A percentile compares a stretch with the other conserved stretches of the same genome.
These are phyloP conservation scores for Planiliza haematocheilus DNA, from an alignment of 2,113 vertebrate genomes.

Conservation along the genomic window DNA sequence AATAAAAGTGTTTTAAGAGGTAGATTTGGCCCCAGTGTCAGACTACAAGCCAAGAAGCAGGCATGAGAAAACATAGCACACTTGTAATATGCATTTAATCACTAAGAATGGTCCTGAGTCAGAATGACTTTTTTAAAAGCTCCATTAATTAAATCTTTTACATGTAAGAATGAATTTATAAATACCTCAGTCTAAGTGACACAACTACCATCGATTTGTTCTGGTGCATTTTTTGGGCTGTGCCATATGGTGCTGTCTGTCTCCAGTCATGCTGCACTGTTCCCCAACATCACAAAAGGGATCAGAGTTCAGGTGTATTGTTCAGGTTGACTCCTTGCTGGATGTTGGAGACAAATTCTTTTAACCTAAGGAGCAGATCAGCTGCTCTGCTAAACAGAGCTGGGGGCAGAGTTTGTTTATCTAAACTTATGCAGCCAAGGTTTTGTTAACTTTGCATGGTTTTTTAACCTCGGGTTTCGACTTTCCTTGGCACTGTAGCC, in stretches of 20 bases:
- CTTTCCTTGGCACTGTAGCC: conserved; percentile 62
- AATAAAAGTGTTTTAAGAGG: no score
- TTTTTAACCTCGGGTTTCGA: conserved; percentile 69
- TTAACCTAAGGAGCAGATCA: conserved; percentile 53
- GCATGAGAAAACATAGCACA: no score
- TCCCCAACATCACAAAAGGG: conserved; percentile 15
- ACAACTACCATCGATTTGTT: conserved; percentile 39
- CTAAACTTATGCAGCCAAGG: conserved; percentile 36
- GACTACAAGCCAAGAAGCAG: no score
- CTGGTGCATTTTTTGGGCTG: conserved; percentile 11
- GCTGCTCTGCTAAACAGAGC: conserved; percentile 44
- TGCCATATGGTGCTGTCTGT: conserved; percentile 50
- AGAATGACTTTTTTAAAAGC: not conserved
- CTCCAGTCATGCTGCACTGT: conserved; percentile 25
- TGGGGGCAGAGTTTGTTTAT: conserved; percentile 47
- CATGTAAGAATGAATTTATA: conserved; percentile 32
- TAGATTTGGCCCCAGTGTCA: no score
- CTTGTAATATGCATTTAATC: conserved; percentile 21
- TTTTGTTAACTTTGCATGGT: conserved; percentile 56
- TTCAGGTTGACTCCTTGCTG: conserved; percentile 47
- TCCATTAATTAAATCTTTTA: conserved; percentile 25
- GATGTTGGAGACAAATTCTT: conserved; percentile 46
- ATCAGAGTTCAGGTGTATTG: conserved; percentile 62
- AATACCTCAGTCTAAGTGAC: conserved; percentile 41
- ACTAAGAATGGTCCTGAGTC: not conserved